These are phyloP conservation scores for Istiophorus platypterus DNA, from an alignment of 2,113 vertebrate species.

Conservation along the genomic window DNA sequence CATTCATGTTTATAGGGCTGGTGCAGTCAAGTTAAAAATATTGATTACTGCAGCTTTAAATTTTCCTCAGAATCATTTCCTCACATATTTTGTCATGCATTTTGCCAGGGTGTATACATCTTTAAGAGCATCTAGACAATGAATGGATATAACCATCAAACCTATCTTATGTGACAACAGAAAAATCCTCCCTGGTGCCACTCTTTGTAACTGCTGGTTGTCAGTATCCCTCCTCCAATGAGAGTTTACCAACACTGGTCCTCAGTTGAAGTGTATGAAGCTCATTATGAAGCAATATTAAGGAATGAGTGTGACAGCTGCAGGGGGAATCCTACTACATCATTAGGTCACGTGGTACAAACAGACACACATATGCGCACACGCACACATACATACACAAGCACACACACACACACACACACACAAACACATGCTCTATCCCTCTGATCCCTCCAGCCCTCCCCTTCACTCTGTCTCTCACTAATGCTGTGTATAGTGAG, in stretches of 20 bases:
- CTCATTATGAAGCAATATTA: conserved; percentile 35
- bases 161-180: too few relatives aligned
- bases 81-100: not conserved
- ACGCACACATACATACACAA: conserved; percentile 2
- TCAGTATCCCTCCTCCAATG: not conserved
- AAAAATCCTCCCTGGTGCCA: too few relatives aligned
- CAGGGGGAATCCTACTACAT: conserved; percentile 76
- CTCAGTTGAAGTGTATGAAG: conserved; percentile 51
- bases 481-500: conserved; percentile 73
- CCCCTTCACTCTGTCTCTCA: conserved; percentile 44
- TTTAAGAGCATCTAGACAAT: not conserved
- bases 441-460: conserved; percentile 73
- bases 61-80: not conserved
- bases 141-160: not conserved
- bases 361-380: conserved; percentile 30
- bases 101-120: not conserved
- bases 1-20: too few relatives aligned
- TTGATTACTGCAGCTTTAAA: too few relatives aligned
- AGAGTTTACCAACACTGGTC: not conserved
- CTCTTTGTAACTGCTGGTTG: not conserved
- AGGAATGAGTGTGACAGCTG: conserved; percentile 78
- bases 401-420: conserved; percentile 25
- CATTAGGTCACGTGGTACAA: conserved; percentile 73
- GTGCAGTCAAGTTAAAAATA: too few relatives aligned
- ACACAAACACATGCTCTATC: conserved; percentile 46